These are phyloP conservation scores for Temnothorax nylanderi DNA, from an alignment of 1,140 invertebrate species.

Conservation along the genomic window DNA sequence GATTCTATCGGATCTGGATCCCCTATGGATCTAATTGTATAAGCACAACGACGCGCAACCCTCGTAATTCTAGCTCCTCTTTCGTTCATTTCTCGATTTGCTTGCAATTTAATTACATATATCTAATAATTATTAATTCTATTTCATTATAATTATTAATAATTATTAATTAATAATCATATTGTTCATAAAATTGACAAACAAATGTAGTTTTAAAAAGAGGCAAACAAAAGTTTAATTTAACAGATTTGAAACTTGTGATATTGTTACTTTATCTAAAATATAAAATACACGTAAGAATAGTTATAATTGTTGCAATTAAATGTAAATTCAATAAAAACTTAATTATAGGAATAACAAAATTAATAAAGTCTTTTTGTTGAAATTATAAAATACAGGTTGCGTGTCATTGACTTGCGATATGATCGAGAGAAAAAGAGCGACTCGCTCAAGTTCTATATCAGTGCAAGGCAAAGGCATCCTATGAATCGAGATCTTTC, in stretches of 20 bases:
- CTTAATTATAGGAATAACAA: not conserved
- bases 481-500: not conserved
- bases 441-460: not conserved
- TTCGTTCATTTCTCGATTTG: not conserved
- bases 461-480: slow-evolving; percentile 38
- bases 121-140: not conserved
- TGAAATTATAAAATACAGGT: not conserved
- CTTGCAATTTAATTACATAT: not conserved
- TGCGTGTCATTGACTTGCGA: not conserved
- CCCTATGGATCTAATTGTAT: slow-evolving; percentile 12
- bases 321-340: not conserved
- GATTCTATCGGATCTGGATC: slow-evolving; percentile 22
- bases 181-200: not conserved
- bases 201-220: not conserved
- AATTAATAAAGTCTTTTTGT: not conserved
- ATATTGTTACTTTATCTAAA: not conserved
- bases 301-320: not conserved
- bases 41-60: slow-evolving; percentile 15
- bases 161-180: not conserved
- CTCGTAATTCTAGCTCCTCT: not conserved
- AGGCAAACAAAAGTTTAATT: not conserved
- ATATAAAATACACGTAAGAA: not conserved
- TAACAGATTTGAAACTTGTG: not conserved
- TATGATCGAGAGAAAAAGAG: slow-evolving; percentile 19
- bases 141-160: not conserved